Base-by-base conservation (phyloP, 2,113 vertebrate genomes). In the Pedionomus torquatus region DNA sequence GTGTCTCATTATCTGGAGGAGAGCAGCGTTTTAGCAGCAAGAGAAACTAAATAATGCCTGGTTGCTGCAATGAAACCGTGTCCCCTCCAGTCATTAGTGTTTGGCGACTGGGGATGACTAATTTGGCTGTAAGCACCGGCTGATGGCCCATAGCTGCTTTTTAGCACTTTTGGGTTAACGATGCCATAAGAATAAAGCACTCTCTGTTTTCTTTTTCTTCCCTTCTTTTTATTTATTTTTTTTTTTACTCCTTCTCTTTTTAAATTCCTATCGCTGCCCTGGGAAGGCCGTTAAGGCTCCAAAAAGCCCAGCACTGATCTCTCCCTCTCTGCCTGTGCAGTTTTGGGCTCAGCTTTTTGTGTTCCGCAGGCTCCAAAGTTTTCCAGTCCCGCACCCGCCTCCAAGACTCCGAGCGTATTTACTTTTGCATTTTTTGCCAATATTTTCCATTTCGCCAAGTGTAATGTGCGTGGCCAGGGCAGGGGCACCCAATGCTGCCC, bases 361-460 rank as follows among this genome's bases (percentile, higher is more conserved):
- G 13, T 10, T 49, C 43, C 3, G 0, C 51, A 35, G 35, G 3
- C 9, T 1, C n/a, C 28, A 0, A 14, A 6, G 43, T n/a, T 25
- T 25, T 8, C 24, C 10, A 11, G 55, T 4, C 65, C 46, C 28
- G 23, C 15, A 7, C 17, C 19, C 17, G 0, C 37, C 7, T 21
- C 35, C 11, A 11, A 15, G 26, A 11, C 14, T 6, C 37, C 26
- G 24, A 24, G 11, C 2, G 11, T 44, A 33, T 5, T 18, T 31
- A 12, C 15, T 1, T 37, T 44, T 8, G 5, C 13, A 11, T 43
- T 30, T 60, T 51, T 31, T 23, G 35, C 49, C 28, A 11, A 6
- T 37, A 19, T 33, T 10, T 70, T 13, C 49, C 41, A 3, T 84
- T 35, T 44, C 26, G 39, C 52, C 3, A 5, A 4, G 43, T 7